Evolutionary conservation across 2,113 vertebrate genomes (phyloP), one percentile per base, ranked within the genome.

Genomic region (Ondatra zibethicus): DNA sequence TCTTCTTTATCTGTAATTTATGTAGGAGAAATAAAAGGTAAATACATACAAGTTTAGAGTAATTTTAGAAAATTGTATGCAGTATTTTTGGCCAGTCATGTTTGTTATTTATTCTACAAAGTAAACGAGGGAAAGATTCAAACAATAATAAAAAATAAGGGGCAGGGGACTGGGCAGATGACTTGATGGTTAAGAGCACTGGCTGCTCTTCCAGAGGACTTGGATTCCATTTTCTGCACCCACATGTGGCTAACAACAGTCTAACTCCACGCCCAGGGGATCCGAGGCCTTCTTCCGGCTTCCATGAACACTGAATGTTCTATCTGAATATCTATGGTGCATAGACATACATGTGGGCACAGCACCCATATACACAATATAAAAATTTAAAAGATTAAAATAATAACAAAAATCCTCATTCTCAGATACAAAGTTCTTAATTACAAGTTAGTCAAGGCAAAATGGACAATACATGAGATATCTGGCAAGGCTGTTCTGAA

Each of bases 1-100:
- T 99, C 99, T 82, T 99, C 99, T 92, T 99, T 98, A 98, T 99
- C 99, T 99, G 98, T 42, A 96, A 95, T 87, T 92, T 70, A 97
- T 93, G 39, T 92, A 86, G 36, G 75, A 80, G 75, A 96, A 91
- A 96, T 14, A 77, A 94, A 94, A 88, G 61, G 68, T 97, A 65
- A 97, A 73, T 97, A 76, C 96, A 77, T 82, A 76, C 3, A 68
- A 93, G 4, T 75, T n/a, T 65, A 73, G 10, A 91, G 92, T 63
- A 88, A 77, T 23, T 89, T 36, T 81, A 72, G 47, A 76, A 94
- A 92, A 88, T 72, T 61, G 23, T 58, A 81, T 91, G 42, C 81
- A 75, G 77, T 50, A 36, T 16, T 70, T 89, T 81, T 86, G 65
- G 75, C 29, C 1, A 94, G 33, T 19, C 88, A 11, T 58, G 25